A percentile compares a stretch with the other conserved stretches of the same genome.
These are phyloP conservation scores for Drosophila neotestacea DNA, from an alignment of 2,888 invertebrate genomes.

Conservation along the genomic window DNA sequence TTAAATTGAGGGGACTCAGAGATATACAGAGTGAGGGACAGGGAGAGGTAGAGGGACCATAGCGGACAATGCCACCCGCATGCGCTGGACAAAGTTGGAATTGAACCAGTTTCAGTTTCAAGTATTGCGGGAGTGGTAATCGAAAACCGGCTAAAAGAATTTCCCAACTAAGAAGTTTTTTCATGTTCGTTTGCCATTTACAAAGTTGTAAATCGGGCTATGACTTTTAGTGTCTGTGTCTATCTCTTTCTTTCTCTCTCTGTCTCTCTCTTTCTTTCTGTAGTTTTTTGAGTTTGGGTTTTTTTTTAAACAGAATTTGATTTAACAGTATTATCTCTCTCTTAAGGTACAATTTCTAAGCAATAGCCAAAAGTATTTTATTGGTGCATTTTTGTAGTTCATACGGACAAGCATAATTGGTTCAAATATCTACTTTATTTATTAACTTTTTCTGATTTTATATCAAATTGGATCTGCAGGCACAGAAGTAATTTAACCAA, in stretches of 20 bases:
- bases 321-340: not conserved
- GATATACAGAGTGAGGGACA: not conserved
- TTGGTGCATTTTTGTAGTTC: too few species aligned
- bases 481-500: too few species aligned
- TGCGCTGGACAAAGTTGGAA: slow-evolving; percentile 36
- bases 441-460: too few species aligned
- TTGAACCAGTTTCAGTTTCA: slow-evolving; percentile 69
- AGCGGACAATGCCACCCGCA: slow-evolving; percentile 70
- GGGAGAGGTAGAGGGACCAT: not conserved
- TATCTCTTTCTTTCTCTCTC: not conserved
- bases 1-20: too few species aligned
- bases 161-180: slow-evolving; percentile 71
- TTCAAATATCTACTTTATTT: too few species aligned
- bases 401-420: too few species aligned
- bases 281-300: not conserved
- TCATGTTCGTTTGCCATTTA: slow-evolving; percentile 75
- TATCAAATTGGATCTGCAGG: too few species aligned
- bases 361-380: too few species aligned
- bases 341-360: too few species aligned
- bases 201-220: slow-evolving; percentile 18
- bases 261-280: slow-evolving; percentile 7
- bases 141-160: slow-evolving; percentile 78
- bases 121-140: slow-evolving; percentile 66
- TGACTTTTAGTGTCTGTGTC: slow-evolving; percentile 6
- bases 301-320: not conserved